Conservation (phyloP, 2,888 invertebrate species). For the Andrena camellia region DNA sequence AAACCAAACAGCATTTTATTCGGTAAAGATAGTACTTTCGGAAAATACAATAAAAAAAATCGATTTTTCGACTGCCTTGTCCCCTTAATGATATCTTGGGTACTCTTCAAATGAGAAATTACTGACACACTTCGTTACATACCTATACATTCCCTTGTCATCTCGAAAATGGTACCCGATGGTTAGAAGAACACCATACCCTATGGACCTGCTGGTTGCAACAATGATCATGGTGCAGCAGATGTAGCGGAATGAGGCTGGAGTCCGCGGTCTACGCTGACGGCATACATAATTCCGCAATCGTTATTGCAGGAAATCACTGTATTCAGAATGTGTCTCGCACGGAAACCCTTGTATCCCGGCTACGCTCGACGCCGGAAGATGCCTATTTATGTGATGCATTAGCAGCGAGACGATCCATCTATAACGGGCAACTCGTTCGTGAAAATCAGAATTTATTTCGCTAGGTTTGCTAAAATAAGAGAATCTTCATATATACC, state of each 20-base stretch:
- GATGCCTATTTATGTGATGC: slow-evolving; percentile 51
- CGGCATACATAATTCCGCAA: slow-evolving; percentile 59
- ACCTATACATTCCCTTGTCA: neutral
- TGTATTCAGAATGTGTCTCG: slow-evolving; percentile 57
- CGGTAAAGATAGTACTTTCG: too few relatives aligned
- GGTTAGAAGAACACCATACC: neutral
- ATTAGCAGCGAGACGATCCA: slow-evolving; percentile 30
- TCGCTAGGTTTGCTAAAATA: neutral
- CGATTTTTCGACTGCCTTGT: too few relatives aligned
- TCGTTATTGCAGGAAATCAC: slow-evolving; percentile 63
- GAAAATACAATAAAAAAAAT: too few relatives aligned
- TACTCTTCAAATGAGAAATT: too few relatives aligned
- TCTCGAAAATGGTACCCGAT: neutral
- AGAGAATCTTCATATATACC: neutral
- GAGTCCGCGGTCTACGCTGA: slow-evolving; percentile 18
- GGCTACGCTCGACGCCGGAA: slow-evolving; percentile 41
- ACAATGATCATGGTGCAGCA: slow-evolving; percentile 43
- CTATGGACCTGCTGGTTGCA: neutral
- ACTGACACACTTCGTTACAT: neutral
- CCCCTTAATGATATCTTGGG: too few relatives aligned
- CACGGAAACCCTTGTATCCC: slow-evolving; percentile 41
- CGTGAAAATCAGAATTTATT: slow-evolving; percentile 45
- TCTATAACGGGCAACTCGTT: slow-evolving; percentile 29
- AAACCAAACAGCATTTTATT: too few relatives aligned
- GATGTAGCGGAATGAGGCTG: slow-evolving; percentile 46